A percentile compares a stretch with the other conserved stretches of the same genome.
These are phyloP conservation scores for Stylophora pistillata DNA, from an alignment of 64 coral and sea anemone species.

Conservation along the genomic window DNA sequence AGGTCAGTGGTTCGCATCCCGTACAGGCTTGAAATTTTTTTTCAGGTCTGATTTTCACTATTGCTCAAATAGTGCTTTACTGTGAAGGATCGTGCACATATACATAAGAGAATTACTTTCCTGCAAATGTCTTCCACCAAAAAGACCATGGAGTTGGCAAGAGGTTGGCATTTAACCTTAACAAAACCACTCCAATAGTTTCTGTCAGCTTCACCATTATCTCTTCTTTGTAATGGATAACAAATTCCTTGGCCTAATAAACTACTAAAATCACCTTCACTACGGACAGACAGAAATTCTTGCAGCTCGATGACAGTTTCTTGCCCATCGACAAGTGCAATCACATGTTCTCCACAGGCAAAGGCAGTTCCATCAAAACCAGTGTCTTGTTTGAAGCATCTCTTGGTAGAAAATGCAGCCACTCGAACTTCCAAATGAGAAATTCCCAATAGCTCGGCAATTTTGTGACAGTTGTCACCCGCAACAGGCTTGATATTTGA, in stretches of 20 bases:
- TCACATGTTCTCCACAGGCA: conserved; percentile 22
- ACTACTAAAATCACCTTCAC: not conserved
- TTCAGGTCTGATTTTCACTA: too few relatives aligned
- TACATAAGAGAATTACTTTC: conserved; percentile 51
- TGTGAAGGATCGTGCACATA: too few relatives aligned
- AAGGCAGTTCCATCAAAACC: conserved; percentile 53
- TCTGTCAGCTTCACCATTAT: conserved; percentile 12
- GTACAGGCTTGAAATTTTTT: too few relatives aligned
- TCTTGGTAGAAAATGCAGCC: conserved; percentile 18
- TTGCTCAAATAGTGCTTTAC: too few relatives aligned
- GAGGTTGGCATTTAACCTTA: conserved; percentile 22
- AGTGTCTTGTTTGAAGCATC: conserved; percentile 27
- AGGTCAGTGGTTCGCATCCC: too few relatives aligned
- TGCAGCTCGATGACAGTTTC: conserved; percentile 32
- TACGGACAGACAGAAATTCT: conserved; percentile 39
- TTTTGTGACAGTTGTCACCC: not conserved
- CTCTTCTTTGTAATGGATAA: conserved; percentile 3
- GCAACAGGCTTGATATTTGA: conserved; percentile 24
- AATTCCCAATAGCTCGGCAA: conserved; percentile 1
- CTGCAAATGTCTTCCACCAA: conserved; percentile 28
- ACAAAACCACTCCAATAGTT: conserved; percentile 54
- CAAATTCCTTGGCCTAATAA: conserved; percentile 21
- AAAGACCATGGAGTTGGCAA: not conserved
- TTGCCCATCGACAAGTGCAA: conserved; percentile 11
- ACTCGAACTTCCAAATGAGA: not conserved